Percentiles rank a stretch among this genome's conserved stretches.
These are phyloP conservation scores for Serranus cabrilla DNA, from an alignment of 2,797 vertebrate genomes.

Conservation along the genomic window DNA sequence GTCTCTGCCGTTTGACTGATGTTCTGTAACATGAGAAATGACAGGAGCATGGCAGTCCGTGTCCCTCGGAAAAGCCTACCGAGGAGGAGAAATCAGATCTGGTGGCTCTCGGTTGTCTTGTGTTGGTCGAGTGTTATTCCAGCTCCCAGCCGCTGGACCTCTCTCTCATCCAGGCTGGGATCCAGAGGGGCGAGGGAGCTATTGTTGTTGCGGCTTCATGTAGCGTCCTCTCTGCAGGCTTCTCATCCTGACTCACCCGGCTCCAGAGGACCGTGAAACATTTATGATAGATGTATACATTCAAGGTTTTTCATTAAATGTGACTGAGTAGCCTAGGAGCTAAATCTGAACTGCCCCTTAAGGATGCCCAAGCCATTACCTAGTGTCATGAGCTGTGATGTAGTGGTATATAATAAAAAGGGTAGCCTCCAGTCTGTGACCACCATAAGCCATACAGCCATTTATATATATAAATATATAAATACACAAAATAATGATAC, in stretches of 20 bases:
- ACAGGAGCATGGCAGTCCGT: slow-evolving; percentile 88
- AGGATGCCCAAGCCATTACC: slow-evolving; percentile 63
- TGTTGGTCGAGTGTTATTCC: slow-evolving; percentile 84
- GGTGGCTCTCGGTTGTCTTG: slow-evolving; percentile 80
- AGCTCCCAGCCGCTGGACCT: slow-evolving; percentile 77
- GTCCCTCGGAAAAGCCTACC: slow-evolving; percentile 77
- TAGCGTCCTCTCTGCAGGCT: slow-evolving; percentile 50
- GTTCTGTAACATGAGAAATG: slow-evolving; percentile 91
- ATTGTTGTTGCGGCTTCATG: slow-evolving; percentile 61
- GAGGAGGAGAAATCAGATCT: slow-evolving; percentile 78
- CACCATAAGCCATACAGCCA: slow-evolving; percentile 22
- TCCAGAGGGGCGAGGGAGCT: slow-evolving; percentile 63
- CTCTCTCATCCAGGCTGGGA: slow-evolving; percentile 67
- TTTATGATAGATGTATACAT: slow-evolving; percentile 49
- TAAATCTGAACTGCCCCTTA: slow-evolving; percentile 55
- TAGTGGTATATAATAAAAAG: slow-evolving; percentile 44
- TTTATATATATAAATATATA: slow-evolving; percentile 18
- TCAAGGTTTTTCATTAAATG: slow-evolving; percentile 57
- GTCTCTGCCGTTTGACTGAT: slow-evolving; percentile 91
- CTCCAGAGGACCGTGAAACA: slow-evolving; percentile 12
- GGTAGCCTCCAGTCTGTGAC: slow-evolving; percentile 44
- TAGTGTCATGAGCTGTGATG: slow-evolving; percentile 58
- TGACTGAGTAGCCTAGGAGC: slow-evolving; percentile 50
- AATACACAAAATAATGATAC: slow-evolving; percentile 18
- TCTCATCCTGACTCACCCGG: slow-evolving; percentile 34